Evolutionary conservation across 2,797 vertebrate genomes (phyloP).

Genomic region (Sternarchorhynchus goeldii): DNA sequence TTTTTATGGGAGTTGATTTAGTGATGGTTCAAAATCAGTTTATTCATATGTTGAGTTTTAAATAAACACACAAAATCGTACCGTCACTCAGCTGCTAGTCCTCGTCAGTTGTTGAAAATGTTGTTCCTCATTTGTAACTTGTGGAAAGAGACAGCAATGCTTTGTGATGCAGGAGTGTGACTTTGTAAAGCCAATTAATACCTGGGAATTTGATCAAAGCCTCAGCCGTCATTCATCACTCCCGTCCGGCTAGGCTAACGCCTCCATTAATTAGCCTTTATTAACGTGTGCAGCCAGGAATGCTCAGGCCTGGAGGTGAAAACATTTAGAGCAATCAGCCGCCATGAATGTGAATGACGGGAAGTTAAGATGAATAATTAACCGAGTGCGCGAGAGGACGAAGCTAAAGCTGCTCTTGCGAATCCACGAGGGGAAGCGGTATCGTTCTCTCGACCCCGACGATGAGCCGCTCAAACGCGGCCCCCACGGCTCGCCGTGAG

Average conservation of each 20-base stretch:
- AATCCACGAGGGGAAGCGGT: background rate
- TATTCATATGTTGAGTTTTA: background rate
- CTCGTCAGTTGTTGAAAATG: background rate
- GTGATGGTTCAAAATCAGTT: background rate
- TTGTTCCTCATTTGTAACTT: slow-evolving; percentile 6
- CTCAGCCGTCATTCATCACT: slow-evolving; percentile 47
- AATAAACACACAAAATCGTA: background rate
- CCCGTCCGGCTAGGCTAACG: slow-evolving; percentile 45
- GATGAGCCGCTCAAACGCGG: no score
- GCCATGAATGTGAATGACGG: slow-evolving; percentile 47
- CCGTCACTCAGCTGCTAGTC: background rate
- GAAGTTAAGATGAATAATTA: slow-evolving; percentile 49
- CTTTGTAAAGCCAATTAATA: slow-evolving; percentile 54
- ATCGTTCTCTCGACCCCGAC: background rate
- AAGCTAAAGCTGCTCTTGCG: slow-evolving; percentile 3
- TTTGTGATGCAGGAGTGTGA: slow-evolving; percentile 37
- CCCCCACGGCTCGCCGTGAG: no score
- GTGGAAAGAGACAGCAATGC: background rate
- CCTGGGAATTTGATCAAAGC: slow-evolving; percentile 48
- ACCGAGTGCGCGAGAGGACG: slow-evolving; percentile 39
- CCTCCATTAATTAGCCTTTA: slow-evolving; percentile 53
- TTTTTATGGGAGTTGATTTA: background rate
- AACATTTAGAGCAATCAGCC: slow-evolving; percentile 50
- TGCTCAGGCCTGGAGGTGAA: slow-evolving; percentile 43
- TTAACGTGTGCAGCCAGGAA: slow-evolving; percentile 48